Conservation (phyloP, 2,888 invertebrate species). For the Mesochorus sp. region DNA sequence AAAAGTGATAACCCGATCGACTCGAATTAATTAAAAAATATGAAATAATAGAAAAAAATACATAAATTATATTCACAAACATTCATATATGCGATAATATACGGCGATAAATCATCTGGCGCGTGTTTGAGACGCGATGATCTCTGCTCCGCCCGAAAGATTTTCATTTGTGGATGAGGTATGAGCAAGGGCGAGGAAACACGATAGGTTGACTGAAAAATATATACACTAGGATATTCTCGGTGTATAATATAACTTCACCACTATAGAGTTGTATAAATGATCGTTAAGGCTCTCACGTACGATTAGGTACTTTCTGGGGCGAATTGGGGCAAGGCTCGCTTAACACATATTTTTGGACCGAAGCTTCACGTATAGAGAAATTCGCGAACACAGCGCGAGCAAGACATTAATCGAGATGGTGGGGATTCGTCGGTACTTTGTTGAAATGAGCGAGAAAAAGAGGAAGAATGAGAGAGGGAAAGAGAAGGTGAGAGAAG, state of each 20-base stretch:
- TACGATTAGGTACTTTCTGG: constrained; percentile 62
- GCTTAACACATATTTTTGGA: constrained; percentile 41
- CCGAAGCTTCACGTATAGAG: constrained; percentile 12
- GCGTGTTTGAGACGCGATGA: constrained; percentile 52
- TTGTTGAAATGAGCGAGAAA: constrained; percentile 73
- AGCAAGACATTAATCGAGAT: constrained; percentile 79
- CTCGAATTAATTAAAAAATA: too few species aligned
- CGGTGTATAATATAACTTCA: constrained; percentile 2
- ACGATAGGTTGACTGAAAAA: constrained; percentile 43
- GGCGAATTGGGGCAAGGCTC: constrained; percentile 25
- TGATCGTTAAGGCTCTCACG: constrained; percentile 64
- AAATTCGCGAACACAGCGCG: constrained; percentile 63
- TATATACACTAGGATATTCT: constrained; percentile 1
- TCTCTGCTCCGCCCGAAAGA: constrained; percentile 49
- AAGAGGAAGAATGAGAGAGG: constrained; percentile 43
- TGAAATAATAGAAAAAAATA: too few species aligned
- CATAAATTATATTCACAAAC: too few species aligned
- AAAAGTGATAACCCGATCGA: too few species aligned
- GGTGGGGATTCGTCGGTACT: constrained; percentile 71
- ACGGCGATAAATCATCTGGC: constrained; percentile 54
- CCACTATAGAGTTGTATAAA: constrained; percentile 27
- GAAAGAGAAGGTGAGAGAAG: constrained; percentile 42
- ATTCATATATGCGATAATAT: too few species aligned
- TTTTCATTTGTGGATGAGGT: constrained; percentile 34
- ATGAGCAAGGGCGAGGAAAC: not conserved